Base-by-base conservation (phyloP, 1,140 invertebrate species). In the Ephestia elutella region DNA sequence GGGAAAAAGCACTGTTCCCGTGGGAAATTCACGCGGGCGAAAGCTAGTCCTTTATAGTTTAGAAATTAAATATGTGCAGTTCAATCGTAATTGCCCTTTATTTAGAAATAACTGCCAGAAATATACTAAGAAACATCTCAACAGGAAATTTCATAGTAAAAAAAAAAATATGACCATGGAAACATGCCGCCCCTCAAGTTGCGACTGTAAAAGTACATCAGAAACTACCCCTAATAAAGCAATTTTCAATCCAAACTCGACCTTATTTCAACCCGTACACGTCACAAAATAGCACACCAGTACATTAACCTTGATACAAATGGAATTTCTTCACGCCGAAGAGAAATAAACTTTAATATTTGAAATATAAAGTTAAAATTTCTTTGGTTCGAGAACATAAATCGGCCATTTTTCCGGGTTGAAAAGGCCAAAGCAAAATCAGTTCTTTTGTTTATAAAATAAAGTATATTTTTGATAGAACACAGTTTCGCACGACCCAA, bases 191-290 rank as follows among this genome's bases (percentile, higher is more conserved):
- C 60, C 59, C 65, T 65, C 66, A 49, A 54, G 54, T 53, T 50
- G n/a, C 59, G 67, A 53, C 71, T 70, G 70, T 63, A 75, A 78
- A 78, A 73, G 75, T 59, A 63, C 61, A 61, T 56, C 51, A 65
- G 62, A 59, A 56, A 54, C 51, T 62, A 59, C 65, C 75, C 72
- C 71, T 73, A 73, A 72, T 67, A 73, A 68, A 68, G 63, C 63
- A 60, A 71, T 70, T 60, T 44, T 5, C 59, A 62, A 30, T 10
- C 19, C 10, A 71, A 71, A 63, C 28, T 54, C 55, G 54, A 70
- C 70, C 54, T 58, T 70, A 66, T 18, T 3, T 0, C 56, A 2
- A 44, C 3, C 53, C 13, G 0, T 10, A 21, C 9, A 19, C 1
- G 49, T n/a, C 1, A 28, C 38, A 44, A 44, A 44, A 44, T 44